phyloP scores from a whole-genome alignment of 2,888 invertebrate genomes.

The Electrophaes corylata region DNA sequence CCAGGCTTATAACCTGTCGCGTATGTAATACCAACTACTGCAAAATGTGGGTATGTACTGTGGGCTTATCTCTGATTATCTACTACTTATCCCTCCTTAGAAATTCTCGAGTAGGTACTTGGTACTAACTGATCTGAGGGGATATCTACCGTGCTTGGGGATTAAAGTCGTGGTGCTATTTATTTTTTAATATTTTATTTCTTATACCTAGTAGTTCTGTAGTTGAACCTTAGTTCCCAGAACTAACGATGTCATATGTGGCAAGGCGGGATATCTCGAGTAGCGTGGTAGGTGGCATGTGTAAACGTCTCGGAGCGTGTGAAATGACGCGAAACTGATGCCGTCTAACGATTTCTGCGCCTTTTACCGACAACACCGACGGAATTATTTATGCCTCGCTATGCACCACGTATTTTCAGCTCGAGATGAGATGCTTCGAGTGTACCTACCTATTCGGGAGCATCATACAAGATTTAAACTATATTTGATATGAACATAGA shows the following conservation, averaged over 20 bases:
- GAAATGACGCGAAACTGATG: conserved; percentile 71
- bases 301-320: conserved; percentile 52
- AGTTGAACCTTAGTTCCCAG: conserved; percentile 31
- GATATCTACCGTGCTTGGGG: too few relatives aligned
- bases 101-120: too few relatives aligned
- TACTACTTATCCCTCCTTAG: too few relatives aligned
- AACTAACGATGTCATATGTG: conserved; percentile 59
- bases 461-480: background rate
- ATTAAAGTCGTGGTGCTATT: too few relatives aligned
- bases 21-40: too few relatives aligned
- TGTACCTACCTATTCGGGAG: background rate
- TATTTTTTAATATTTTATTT: too few relatives aligned
- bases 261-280: conserved; percentile 49
- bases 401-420: conserved; percentile 30
- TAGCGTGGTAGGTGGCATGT: conserved; percentile 54
- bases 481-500: background rate
- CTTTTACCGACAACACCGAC: conserved; percentile 47
- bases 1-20: too few relatives aligned
- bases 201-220: too few relatives aligned
- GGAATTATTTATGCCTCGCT: conserved; percentile 31
- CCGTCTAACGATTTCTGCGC: conserved; percentile 66
- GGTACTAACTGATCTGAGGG: too few relatives aligned
- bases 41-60: too few relatives aligned
- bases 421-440: conserved; percentile 16
- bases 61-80: too few relatives aligned